Evolutionary conservation across 2,797 vertebrate species (phyloP).

Genomic region (Myiotriccus ornatus): DNA sequence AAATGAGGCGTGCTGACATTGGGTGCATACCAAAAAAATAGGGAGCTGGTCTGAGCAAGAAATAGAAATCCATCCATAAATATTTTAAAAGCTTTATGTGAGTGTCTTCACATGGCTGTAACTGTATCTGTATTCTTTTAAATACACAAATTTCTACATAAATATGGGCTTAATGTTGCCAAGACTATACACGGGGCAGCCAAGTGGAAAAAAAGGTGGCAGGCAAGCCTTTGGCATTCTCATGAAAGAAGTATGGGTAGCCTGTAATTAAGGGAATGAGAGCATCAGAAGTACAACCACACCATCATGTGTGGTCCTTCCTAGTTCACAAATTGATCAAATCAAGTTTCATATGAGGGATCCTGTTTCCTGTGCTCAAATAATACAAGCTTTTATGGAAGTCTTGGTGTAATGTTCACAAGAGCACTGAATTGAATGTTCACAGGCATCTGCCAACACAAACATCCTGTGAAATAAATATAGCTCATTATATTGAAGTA

Average conservation of each 20-base stretch:
- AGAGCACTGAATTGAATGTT: neutral
- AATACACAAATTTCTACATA: neutral
- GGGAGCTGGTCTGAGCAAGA: neutral
- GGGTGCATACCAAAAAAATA: neutral
- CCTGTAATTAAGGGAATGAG: neutral
- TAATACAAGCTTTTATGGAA: neutral
- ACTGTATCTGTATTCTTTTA: neutral
- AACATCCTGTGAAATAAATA: slow-evolving; percentile 35
- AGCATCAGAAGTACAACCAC: neutral
- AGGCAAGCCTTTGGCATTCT: neutral
- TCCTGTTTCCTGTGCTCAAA: neutral
- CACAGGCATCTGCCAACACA: slow-evolving; percentile 1
- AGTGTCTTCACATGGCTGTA: neutral
- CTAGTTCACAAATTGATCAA: neutral
- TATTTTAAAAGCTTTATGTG: neutral
- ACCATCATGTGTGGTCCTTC: neutral
- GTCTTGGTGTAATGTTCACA: neutral
- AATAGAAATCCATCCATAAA: neutral
- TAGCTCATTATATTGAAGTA: slow-evolving; percentile 8
- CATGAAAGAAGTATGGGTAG: neutral
- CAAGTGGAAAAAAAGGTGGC: neutral
- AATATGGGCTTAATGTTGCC: neutral
- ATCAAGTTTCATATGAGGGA: neutral
- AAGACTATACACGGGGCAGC: neutral
- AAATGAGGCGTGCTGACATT: neutral